Evolutionary conservation across 2,888 invertebrate genomes (phyloP).

Genomic region (Helicoverpa assulta): DNA sequence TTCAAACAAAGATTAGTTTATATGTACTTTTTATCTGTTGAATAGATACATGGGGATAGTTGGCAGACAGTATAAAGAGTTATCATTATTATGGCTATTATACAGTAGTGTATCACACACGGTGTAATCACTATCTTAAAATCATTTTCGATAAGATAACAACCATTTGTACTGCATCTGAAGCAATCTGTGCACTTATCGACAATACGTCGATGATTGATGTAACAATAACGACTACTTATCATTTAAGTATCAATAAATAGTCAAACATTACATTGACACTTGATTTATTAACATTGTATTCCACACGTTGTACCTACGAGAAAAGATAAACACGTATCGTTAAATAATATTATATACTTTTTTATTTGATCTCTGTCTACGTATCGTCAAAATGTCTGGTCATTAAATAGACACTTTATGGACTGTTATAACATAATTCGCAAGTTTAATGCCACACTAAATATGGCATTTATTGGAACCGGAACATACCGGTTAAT

Average conservation of each 20-base stretch:
- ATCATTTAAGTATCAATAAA: conserved; percentile 30
- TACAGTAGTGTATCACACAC: conserved; percentile 29
- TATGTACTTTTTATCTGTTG: conserved; percentile 1
- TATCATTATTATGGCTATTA: conserved; percentile 39
- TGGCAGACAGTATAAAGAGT: conserved; percentile 31
- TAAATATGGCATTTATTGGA: too few relatives aligned
- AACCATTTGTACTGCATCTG: conserved; percentile 24
- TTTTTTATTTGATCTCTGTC: neutral
- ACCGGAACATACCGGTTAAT: too few relatives aligned
- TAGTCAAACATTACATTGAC: conserved; percentile 7
- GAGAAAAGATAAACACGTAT: conserved; percentile 7
- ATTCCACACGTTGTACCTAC: conserved; percentile 18
- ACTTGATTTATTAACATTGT: conserved; percentile 10
- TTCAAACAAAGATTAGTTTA: conserved; percentile 9
- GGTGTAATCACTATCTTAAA: conserved; percentile 32
- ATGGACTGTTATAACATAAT: too few relatives aligned
- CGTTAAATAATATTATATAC: conserved; percentile 2
- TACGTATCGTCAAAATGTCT: neutral
- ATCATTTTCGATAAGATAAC: conserved; percentile 55
- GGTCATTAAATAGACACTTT: neutral
- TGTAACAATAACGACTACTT: conserved; percentile 22
- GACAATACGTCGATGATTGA: conserved; percentile 2
- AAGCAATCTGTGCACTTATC: conserved; percentile 31
- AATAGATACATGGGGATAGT: neutral
- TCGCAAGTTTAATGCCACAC: too few relatives aligned